Percentiles rank a stretch among this genome's conserved stretches.
Conservation (phyloP, 2,113 vertebrate species). For the Erythrocercus mccallii region DNA sequence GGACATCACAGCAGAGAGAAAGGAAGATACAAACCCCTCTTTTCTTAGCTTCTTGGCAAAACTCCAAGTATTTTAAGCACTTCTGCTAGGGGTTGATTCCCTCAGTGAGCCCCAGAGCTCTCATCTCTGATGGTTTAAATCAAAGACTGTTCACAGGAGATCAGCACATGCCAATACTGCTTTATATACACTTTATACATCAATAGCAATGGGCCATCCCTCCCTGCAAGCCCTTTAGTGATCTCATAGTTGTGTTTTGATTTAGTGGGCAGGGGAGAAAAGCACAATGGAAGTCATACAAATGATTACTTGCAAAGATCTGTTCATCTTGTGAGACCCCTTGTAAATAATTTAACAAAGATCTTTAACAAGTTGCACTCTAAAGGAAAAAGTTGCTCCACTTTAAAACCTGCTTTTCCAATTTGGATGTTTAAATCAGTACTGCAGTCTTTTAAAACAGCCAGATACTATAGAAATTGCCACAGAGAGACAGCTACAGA, state of each 20-base stretch:
- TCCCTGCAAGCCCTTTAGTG: not conserved
- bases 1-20: not conserved
- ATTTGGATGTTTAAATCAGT: not conserved
- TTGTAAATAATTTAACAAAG: constrained; percentile 16
- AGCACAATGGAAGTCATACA: not conserved
- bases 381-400: not conserved
- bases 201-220: rapidly evolving
- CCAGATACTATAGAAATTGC: not conserved
- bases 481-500: not conserved
- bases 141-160: not conserved
- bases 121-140: not conserved
- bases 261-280: not conserved
- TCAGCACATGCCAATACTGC: not conserved
- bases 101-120: not conserved
- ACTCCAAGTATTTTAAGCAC: not conserved
- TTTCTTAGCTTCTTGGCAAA: not conserved
- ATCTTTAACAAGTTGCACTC: not conserved
- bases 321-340: not conserved
- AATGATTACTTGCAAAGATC: not conserved
- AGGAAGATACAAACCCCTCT: not conserved
- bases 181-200: not conserved
- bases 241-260: not conserved
- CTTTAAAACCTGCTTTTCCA: not conserved
- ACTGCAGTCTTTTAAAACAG: not conserved
- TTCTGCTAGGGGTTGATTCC: not conserved